phyloP scores from a whole-genome alignment of 2,113 vertebrate genomes.

The Coreoperca whiteheadi region DNA sequence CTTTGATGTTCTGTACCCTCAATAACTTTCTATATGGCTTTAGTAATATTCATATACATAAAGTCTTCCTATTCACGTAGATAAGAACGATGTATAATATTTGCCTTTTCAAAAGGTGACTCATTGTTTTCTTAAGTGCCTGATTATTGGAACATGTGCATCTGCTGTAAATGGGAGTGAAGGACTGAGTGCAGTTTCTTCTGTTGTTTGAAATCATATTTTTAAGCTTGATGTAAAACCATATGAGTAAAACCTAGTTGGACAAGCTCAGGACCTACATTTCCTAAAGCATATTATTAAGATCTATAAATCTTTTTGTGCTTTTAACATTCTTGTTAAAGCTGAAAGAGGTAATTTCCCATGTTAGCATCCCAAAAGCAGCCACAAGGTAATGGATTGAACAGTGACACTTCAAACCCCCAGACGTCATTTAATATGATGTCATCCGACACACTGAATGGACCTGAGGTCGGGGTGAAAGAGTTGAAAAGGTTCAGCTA shows the following conservation, averaged over 20 bases:
- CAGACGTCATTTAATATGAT: conserved; percentile 3
- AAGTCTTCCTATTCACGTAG: not conserved
- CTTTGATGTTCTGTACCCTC: not conserved
- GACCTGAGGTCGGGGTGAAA: not conserved
- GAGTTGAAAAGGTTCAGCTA: conserved; percentile 11
- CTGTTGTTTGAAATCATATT: not conserved
- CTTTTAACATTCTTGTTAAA: conserved; percentile 4
- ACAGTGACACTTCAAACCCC: conserved; percentile 29
- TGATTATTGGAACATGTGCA: not conserved
- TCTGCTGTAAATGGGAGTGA: not conserved
- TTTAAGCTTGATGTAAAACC: not conserved
- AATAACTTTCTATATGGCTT: not conserved
- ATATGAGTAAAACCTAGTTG: not conserved
- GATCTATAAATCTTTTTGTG: not conserved
- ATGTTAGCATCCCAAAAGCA: not conserved
- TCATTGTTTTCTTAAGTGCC: not conserved
- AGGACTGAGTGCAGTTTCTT: not conserved
- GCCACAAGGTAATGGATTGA: conserved; percentile 23
- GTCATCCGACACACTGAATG: not conserved
- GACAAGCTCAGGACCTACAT: not conserved
- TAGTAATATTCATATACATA: too few relatives aligned
- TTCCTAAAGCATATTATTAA: not conserved
- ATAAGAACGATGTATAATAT: not conserved
- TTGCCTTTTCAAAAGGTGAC: not conserved
- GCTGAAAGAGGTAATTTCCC: conserved; percentile 7